A percentile compares a stretch with the other conserved stretches of the same genome.
These are phyloP conservation scores for Pristionchus fissidentatus DNA, from an alignment of 2,888 invertebrate genomes.

Conservation along the genomic window DNA sequence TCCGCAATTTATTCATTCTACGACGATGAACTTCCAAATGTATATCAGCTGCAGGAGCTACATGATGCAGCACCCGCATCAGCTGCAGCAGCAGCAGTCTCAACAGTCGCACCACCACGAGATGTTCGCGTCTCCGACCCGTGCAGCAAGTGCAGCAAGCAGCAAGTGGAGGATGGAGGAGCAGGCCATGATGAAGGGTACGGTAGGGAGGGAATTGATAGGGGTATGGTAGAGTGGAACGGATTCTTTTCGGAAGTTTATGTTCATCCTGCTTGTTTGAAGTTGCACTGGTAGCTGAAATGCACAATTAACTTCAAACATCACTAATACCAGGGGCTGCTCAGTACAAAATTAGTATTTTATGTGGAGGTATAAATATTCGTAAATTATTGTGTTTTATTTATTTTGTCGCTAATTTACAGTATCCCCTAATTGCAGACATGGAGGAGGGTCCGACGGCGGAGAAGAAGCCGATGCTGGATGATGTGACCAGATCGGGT, in stretches of 20 bases:
- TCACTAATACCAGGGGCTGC: too few relatives aligned
- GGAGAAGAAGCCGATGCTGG: slow-evolving; percentile 11
- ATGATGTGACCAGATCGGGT: not conserved
- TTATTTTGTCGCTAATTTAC: too few relatives aligned
- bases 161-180: slow-evolving; percentile 7
- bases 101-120: too few relatives aligned
- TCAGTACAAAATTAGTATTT: too few relatives aligned
- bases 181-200: slow-evolving; percentile 7
- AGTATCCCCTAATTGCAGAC: not conserved
- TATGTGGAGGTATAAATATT: too few relatives aligned
- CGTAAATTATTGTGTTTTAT: too few relatives aligned
- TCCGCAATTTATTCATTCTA: too few relatives aligned
- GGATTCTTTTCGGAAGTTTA: not conserved
- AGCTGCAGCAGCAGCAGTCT: too few relatives aligned
- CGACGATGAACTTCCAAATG: too few relatives aligned
- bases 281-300: too few relatives aligned
- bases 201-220: not conserved
- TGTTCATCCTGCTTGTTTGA: not conserved
- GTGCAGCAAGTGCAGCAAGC: not conserved
- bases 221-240: not conserved
- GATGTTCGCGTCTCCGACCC: not conserved
- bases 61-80: slow-evolving; percentile 18
- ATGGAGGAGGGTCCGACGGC: not conserved
- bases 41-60: not conserved
- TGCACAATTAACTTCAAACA: too few relatives aligned